Percentiles rank a stretch among this genome's conserved stretches.
Evolutionary conservation across 2,888 invertebrate species (phyloP).

Genomic region (Nomada lathburiana): DNA sequence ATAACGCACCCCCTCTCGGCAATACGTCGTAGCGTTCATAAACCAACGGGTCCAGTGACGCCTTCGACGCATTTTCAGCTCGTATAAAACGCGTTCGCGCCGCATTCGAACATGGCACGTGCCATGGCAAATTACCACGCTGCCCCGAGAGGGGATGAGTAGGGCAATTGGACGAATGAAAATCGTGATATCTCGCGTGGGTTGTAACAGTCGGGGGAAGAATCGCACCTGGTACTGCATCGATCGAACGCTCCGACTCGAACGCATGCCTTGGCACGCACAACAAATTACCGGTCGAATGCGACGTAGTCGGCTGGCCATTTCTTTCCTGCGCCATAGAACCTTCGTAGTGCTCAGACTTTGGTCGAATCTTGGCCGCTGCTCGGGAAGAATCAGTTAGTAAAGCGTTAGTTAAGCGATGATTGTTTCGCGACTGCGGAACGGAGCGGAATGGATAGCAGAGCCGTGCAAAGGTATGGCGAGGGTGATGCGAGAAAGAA

Average conservation of each 20-base stretch:
- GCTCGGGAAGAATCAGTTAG: slow-evolving; percentile 69
- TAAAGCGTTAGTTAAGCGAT: slow-evolving; percentile 77
- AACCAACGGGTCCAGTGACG: no score
- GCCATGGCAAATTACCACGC: not conserved
- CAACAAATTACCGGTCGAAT: slow-evolving; percentile 83
- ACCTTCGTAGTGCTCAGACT: slow-evolving; percentile 82
- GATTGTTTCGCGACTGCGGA: not conserved
- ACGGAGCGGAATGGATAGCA: not conserved
- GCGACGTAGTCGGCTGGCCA: slow-evolving; percentile 79
- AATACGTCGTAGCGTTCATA: no score
- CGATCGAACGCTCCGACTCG: slow-evolving; percentile 78
- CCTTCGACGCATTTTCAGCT: no score
- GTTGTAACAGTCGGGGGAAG: slow-evolving; percentile 2
- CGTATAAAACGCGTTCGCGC: no score
- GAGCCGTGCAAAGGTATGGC: not conserved
- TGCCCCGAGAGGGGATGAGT: not conserved
- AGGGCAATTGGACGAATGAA: not conserved
- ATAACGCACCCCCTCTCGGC: not conserved
- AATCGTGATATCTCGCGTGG: not conserved
- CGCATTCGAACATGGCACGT: no score
- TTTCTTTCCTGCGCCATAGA: slow-evolving; percentile 72
- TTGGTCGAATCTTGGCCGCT: slow-evolving; percentile 82
- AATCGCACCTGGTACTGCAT: slow-evolving; percentile 74
- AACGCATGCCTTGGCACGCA: slow-evolving; percentile 75
- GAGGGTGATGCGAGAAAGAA: slow-evolving; percentile 3